Conservation (phyloP, 2,113 vertebrate genomes). For the Albula glossodonta region DNA sequence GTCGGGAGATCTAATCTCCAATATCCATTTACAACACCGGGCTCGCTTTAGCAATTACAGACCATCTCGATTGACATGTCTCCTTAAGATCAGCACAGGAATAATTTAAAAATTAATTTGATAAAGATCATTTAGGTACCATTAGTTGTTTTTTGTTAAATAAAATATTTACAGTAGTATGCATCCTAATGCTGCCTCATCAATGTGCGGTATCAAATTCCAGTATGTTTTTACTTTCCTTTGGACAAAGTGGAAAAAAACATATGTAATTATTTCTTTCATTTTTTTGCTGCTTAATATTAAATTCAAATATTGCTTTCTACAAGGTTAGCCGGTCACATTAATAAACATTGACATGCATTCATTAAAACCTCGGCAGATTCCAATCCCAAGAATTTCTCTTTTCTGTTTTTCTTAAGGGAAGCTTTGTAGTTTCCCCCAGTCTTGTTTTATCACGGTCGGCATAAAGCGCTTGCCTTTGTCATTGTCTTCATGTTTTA, state of each 20-base stretch:
- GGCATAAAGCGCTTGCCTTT: constrained; percentile 71
- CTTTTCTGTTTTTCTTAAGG: constrained; percentile 61
- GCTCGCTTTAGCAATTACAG: constrained; percentile 58
- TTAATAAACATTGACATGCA: constrained; percentile 66
- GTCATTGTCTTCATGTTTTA: constrained; percentile 73
- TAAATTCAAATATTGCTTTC: constrained; percentile 57
- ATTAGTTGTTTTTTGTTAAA: constrained; percentile 28
- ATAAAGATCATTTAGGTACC: neutral
- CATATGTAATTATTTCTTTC: constrained; percentile 50
- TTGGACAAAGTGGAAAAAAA: constrained; percentile 22
- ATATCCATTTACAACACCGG: constrained; percentile 75
- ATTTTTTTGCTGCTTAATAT: constrained; percentile 45
- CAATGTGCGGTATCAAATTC: neutral
- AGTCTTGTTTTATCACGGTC: constrained; percentile 68
- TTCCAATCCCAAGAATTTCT: constrained; percentile 52
- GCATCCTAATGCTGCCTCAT: neutral
- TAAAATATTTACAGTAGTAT: constrained; percentile 9
- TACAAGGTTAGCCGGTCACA: constrained; percentile 50
- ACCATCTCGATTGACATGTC: constrained; percentile 43
- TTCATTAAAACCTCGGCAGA: constrained; percentile 59
- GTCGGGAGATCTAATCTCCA: constrained; percentile 78
- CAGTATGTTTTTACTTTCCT: neutral
- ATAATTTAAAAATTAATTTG: constrained; percentile 34
- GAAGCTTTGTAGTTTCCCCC: constrained; percentile 65
- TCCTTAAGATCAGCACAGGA: constrained; percentile 40